phyloP scores from a whole-genome alignment of 2,888 invertebrate species.

The Esperia sulphurella region DNA sequence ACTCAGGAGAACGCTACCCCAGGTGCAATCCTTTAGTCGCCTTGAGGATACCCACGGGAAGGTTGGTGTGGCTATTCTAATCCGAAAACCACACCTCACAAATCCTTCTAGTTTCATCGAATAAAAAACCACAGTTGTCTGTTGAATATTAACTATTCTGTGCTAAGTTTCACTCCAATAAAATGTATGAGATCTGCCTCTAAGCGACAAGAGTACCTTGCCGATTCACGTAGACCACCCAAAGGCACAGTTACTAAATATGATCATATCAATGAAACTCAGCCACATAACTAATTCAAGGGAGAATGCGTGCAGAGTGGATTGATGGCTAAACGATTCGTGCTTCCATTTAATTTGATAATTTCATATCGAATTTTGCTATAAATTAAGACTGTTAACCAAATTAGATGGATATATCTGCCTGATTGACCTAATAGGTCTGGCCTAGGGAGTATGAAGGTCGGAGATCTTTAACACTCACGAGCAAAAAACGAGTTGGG shows the following conservation, averaged over 20 bases:
- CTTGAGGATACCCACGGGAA: no score
- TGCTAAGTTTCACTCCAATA: slow-evolving; percentile 3
- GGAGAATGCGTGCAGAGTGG: slow-evolving; percentile 8
- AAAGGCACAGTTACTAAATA: slow-evolving; percentile 22
- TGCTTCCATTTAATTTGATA: slow-evolving; percentile 10
- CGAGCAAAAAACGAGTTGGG: no score
- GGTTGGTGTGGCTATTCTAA: no score
- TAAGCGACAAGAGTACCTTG: slow-evolving; percentile 15
- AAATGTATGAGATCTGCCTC: slow-evolving; percentile 9
- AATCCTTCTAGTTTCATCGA: no score
- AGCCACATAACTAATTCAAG: slow-evolving; percentile 12
- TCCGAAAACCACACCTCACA: no score
- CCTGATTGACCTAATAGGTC: neutral
- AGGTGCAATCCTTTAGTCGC: no score
- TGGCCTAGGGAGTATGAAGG: neutral
- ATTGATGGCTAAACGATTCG: slow-evolving; percentile 4
- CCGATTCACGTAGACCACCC: slow-evolving; percentile 31
- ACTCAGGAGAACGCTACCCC: no score
- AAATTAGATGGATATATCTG: neutral
- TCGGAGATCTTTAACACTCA: no score
- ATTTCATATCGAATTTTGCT: slow-evolving; percentile 12
- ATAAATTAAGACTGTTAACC: slow-evolving; percentile 1
- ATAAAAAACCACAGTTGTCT: neutral
- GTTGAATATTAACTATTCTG: slow-evolving; percentile 3
- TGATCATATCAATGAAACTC: slow-evolving; percentile 23